Evolutionary conservation across 2,888 invertebrate genomes (phyloP), one percentile per base, ranked within the genome.

Genomic region (Crepidodera aurea): DNA sequence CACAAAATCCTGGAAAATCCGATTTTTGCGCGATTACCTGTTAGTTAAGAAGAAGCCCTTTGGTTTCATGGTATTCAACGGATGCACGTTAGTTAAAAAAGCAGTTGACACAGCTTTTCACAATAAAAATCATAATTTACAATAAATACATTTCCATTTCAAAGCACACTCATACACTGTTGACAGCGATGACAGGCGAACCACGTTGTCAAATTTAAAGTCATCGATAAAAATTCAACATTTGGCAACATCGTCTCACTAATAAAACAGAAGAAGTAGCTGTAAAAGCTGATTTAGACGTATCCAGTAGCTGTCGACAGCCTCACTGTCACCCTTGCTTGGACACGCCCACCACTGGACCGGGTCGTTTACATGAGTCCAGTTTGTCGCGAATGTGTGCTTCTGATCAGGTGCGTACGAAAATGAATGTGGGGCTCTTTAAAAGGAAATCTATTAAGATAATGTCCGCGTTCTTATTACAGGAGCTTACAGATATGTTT

Each of bases 81-180:
- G 39, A 34, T 18, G 29, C 50, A 44, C 68, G 69, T 69, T 71
- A 60, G 63, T 67, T 66, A 56, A 53, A 54, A 60, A 69, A 67
- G 66, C 69, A 68, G 69, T 62, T 69, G 71, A 70, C 69, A 69
- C 65, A 37, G 63, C 69, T 34, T 62, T 56, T 62, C 34, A 55
- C 32, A 51, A 62, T 44, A 56, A 62, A 46, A 60, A 60, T 25
- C 51, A 56, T 40, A 60, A 39, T 54, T 34, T 59, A 44, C 44
- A 48, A n/a, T 42, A 39, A 48, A 13, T 48, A 37, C 25, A 22
- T 57, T 48, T 48, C 39, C 48, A 48, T 57, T 57, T 57, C 13
- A 57, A 57, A 57, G 56, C 48, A 37, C 44, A 44, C n/a, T 42
- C 29, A 51, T n/a, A 54, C 54, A 57, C 25, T 48, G 39, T 57